These are phyloP conservation scores for Acanthurus leucopareius DNA, from an alignment of 2,797 vertebrate species.

Conservation along the genomic window DNA sequence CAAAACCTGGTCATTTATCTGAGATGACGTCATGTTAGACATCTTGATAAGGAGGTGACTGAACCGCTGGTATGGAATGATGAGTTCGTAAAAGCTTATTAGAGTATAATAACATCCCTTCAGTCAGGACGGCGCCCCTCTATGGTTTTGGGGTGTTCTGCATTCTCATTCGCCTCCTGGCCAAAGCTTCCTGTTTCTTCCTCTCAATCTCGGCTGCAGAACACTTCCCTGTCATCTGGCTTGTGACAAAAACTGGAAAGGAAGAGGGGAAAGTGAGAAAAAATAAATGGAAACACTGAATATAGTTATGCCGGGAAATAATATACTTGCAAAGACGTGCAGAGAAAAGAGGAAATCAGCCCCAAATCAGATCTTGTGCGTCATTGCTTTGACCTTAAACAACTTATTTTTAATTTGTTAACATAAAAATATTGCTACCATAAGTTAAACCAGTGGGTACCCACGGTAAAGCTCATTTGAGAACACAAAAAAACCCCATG, in stretches of 20 bases:
- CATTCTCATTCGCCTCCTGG: slow-evolving; percentile 88
- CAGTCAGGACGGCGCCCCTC: slow-evolving; percentile 9
- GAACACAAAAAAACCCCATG: background rate
- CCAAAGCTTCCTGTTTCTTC: slow-evolving; percentile 94
- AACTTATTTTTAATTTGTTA: slow-evolving; percentile 44
- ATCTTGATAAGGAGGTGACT: background rate
- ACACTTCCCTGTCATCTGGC: slow-evolving; percentile 86
- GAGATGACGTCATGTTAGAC: background rate
- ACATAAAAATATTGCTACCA: slow-evolving; percentile 34
- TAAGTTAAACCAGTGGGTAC: slow-evolving; percentile 30
- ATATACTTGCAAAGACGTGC: slow-evolving; percentile 5
- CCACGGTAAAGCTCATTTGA: slow-evolving; percentile 20
- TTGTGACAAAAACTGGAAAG: slow-evolving; percentile 85
- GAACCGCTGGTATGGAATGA: slow-evolving; percentile 9
- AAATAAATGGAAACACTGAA: slow-evolving; percentile 24
- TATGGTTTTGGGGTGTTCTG: slow-evolving; percentile 79
- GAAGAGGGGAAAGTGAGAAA: slow-evolving; percentile 54
- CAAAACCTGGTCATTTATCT: background rate
- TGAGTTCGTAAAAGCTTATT: background rate
- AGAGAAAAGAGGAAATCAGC: background rate
- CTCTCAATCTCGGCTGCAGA: slow-evolving; percentile 92
- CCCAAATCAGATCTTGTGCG: background rate
- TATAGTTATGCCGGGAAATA: background rate
- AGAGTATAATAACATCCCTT: background rate
- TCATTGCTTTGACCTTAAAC: slow-evolving; percentile 13